Evolutionary conservation across 1,140 invertebrate genomes (phyloP).

Genomic region (Episyrphus balteatus): DNA sequence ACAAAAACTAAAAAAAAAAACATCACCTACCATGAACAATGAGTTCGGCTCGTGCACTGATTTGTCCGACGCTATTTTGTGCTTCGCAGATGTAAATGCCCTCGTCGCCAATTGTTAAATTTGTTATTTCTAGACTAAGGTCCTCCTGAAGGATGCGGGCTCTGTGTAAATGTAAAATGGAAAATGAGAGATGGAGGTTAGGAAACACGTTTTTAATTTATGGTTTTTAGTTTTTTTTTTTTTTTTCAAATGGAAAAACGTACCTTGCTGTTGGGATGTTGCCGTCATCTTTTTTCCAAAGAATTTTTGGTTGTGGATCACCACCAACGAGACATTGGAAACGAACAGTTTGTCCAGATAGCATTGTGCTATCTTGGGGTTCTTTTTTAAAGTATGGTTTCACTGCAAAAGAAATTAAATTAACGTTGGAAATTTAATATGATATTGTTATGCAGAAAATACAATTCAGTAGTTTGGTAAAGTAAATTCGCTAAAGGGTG

Average conservation of each 20-base stretch:
- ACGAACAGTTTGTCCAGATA: slow-evolving; percentile 66
- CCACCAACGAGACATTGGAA: slow-evolving; percentile 85
- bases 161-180: slow-evolving; percentile 22
- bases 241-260: neutral
- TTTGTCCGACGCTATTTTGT: slow-evolving; percentile 63
- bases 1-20: neutral
- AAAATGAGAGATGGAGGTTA: neutral
- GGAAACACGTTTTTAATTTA: neutral
- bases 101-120: slow-evolving; percentile 63
- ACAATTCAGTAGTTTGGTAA: no score
- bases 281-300: slow-evolving; percentile 80
- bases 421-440: no score
- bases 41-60: slow-evolving; percentile 60
- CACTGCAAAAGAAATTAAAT: slow-evolving; percentile 49
- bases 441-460: no score
- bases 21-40: slow-evolving; percentile 61
- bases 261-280: slow-evolving; percentile 59
- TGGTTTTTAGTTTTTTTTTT: slow-evolving; percentile 1
- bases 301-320: slow-evolving; percentile 75
- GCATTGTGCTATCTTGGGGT: slow-evolving; percentile 71
- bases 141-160: slow-evolving; percentile 59
- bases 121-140: slow-evolving; percentile 62
- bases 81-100: slow-evolving; percentile 74
- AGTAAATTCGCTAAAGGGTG: no score
- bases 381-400: slow-evolving; percentile 79